Evolutionary conservation across 2,888 invertebrate species (phyloP), one percentile per base, ranked within the genome.

Genomic region (Ptycholaimellus sp.): DNA sequence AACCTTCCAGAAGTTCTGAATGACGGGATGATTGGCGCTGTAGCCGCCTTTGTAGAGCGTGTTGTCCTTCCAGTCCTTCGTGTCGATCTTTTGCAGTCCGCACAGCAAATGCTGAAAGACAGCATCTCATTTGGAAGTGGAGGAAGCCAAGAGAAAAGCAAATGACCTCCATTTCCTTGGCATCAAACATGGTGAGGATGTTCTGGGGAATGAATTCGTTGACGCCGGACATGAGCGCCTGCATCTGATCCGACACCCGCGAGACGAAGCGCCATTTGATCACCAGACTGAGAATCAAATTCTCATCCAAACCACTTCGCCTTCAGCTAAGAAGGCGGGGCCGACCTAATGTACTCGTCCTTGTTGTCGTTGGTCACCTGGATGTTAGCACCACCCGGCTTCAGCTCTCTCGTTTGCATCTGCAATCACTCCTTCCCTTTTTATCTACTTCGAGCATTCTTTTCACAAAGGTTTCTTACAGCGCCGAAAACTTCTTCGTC

Each of bases 1-100:
- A n/a, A n/a, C n/a, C n/a, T n/a, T n/a, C n/a, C n/a, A n/a, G n/a
- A n/a, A n/a, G n/a, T n/a, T n/a, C n/a, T n/a, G n/a, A n/a, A n/a
- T n/a, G n/a, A n/a, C 80, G 36, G 85, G 74, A 56, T 93, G 87
- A 65, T 90, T 90, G 17, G 80, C 75, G 61, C 90, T 85, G 59
- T 87, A 96, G 56, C 93, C 90, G 34, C 90, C 90, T 66, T 93
- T 93, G 65, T 96, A 96, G 2, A 85, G 68, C 3, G 90, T 82
- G 63, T 96, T 78, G 44, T 72, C 73, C 56, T 83, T 76, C 96
- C 96, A 96, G 68, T 96, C 93, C 57, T 83, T 76, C 13, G 96
- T 93, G 64, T 93, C 93, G 50, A 96, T 83, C 59, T 87, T 82
- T 62, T 90, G 93, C 48, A 96, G 81, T 49, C 93, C 93, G 62